Base-by-base conservation (phyloP, 2,888 invertebrate genomes). In the Neria commutata region DNA sequence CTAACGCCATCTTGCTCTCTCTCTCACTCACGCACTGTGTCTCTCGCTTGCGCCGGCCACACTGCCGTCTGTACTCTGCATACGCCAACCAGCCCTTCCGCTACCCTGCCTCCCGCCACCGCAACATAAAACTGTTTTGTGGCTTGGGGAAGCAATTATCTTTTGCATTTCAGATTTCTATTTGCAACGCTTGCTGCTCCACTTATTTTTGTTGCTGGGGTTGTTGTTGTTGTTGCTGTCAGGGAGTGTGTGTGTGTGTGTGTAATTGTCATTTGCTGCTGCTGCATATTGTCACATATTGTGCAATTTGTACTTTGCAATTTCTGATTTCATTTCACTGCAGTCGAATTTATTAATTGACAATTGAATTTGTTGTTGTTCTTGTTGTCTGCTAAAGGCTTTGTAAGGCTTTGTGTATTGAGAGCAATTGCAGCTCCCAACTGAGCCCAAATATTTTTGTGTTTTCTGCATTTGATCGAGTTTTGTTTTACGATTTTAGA, bases 91-190 rank as follows among this genome's bases (percentile, higher is more conserved):
- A n/a, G n/a, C n/a, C n/a, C n/a, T n/a, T n/a, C n/a, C n/a, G n/a
- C n/a, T n/a, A n/a, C n/a, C n/a, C n/a, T n/a, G n/a, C 37, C 4
- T 37, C 37, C 37, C 4, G 11, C 37, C 37, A 14, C 37, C 4
- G 10, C 10, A n/a, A 37, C 37, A 14, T n/a, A n/a, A n/a, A n/a
- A n/a, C n/a, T 8, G 10, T 68, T 72, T 72, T 77, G 76, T 70
- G 74, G 72, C 69, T 72, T 72, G 72, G 68, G n/a, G 71, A 69
- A 71, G 73, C 75, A 76, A 78, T 77, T 77, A 78, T 77, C 73
- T 68, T 69, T 68, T 74, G 72, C 67, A 76, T 73, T 76, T 72
- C 67, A 69, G 69, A 74, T 71, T 70, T 72, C 29, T 11, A 68
- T 67, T 71, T 72, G 75, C 73, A 72, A 69, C 74, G 74, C 71